A percentile compares a stretch with the other conserved stretches of the same genome.
These are phyloP conservation scores for Callorhinus ursinus DNA, from an alignment of 2,113 vertebrate genomes.

Conservation along the genomic window DNA sequence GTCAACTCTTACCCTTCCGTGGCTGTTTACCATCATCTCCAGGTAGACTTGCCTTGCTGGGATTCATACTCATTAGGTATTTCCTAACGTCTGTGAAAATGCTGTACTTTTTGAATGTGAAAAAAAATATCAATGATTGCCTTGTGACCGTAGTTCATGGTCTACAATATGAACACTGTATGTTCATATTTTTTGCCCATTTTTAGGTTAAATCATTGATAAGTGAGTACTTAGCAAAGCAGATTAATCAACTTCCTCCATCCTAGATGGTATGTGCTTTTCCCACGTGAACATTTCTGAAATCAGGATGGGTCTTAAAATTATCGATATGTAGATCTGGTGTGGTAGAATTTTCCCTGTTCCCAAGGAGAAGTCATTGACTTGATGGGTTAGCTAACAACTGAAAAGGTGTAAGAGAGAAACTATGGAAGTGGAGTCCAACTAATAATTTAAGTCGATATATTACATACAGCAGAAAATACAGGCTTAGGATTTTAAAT, in stretches of 20 bases:
- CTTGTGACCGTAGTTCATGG: neutral
- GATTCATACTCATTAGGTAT: neutral
- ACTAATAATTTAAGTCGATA: neutral
- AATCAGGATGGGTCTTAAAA: neutral
- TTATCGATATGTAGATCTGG: neutral
- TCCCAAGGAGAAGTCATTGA: neutral
- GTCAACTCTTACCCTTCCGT: neutral
- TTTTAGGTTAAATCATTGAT: neutral
- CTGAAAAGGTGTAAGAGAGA: neutral
- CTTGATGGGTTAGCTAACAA: neutral
- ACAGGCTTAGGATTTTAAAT: neutral
- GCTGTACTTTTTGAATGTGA: neutral
- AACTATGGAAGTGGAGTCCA: neutral
- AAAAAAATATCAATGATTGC: neutral
- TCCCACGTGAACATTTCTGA: neutral
- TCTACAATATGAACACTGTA: neutral
- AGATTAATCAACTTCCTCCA: neutral
- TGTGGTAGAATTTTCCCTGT: neutral
- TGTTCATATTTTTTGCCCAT: too few relatives aligned
- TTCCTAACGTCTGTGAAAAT: neutral
- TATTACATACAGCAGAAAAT: slow-evolving; percentile 16
- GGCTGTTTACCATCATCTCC: neutral
- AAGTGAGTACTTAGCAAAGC: neutral
- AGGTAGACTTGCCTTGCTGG: neutral
- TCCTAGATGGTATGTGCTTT: neutral